Base-by-base conservation (phyloP, 1,140 invertebrate species). In the Drosophila azteca region DNA sequence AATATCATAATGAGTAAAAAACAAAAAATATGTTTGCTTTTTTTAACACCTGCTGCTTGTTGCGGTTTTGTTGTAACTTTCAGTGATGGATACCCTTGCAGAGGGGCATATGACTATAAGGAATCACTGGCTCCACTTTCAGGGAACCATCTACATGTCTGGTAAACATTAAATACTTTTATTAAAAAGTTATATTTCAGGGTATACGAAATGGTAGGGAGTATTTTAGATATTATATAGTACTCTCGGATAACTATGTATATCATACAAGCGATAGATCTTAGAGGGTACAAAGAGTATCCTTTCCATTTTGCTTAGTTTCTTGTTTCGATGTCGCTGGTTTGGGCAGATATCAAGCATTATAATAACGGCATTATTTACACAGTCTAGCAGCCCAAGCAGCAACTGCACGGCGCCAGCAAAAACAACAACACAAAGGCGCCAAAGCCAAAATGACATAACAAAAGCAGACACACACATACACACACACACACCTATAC, bases 361-460 rank as follows among this genome's bases (percentile, higher is more conserved):
- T 59, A 77, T 85, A 88, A 87, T 87, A 85, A 76, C 79, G 65
- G 71, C 82, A 88, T 85, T 85, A 85, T 85, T 85, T 81, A 87
- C 70, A 66, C 68, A 65, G 49, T 31, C 48, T 44, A 41, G 35
- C 26, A 6, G 53, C n/a, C n/a, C 22, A 24, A 15, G 54, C 17
- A 46, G 9, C 24, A 26, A 26, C 4, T 5, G 24, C 24, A 53
- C 49, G 53, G 11, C 9, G 35, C 35, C 35, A 39, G 35, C 41
- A 11, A 50, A 35, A 44, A 46, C 62, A 65, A 45, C 43, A 71
- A 49, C 48, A 64, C 35, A 29, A 26, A 51, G 46, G 59, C 48
- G 46, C 11, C 52, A 75, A 77, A 77, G 73, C 72, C 73, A 76
- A 77, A 77, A 77, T 77, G 73, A 76, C 73, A 77, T 76, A 76